Base-by-base conservation (phyloP, 2,888 invertebrate species). In the Digitonthophagus gazella region DNA sequence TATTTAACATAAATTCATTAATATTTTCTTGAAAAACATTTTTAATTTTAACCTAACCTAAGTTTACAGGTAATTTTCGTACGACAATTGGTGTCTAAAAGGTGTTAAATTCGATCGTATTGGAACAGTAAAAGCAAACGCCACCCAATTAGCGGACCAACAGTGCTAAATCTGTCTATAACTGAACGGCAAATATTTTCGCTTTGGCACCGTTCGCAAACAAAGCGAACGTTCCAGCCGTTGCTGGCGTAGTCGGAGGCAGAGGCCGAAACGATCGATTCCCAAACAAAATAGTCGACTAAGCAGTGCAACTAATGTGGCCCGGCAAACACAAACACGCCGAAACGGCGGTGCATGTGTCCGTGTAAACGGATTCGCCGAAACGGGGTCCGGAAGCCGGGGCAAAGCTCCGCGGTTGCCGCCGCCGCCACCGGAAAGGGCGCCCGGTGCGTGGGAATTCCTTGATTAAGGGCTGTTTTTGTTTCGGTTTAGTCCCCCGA, bases 151-250 rank as follows among this genome's bases (percentile, higher is more conserved):
- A 61, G 61, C 61, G 18, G n/a, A n/a, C n/a, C 18, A 61, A 20
- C 65, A 15, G 65, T 54, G 19, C 65, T 65, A 64, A 64, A 65
- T 65, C 54, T 55, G 65, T 65, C 56, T 44, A 65, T 65, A 65
- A 65, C 65, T 44, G 54, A 65, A 44, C 54, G 20, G 61, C 18
- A 61, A 61, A 61, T 61, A 61, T 61, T 61, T 61, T 61, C 61
- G 18, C 20, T 61, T 18, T 19, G 57, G 18, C 28, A 11, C 28
- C 28, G 28, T 61, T 61, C 18, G 18, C 19, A 61, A 61, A 61
- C 61, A 61, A 65, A 65, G 56, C 55, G 6, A 6, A 2, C 6
- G 6, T 44, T 11, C 28, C 28, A n/a, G n/a, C n/a, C n/a, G n/a
- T n/a, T n/a, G n/a, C n/a, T n/a, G n/a, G n/a, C n/a, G n/a, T n/a